A percentile compares a stretch with the other conserved stretches of the same genome.
These are phyloP conservation scores for Drosophila rubida DNA, from an alignment of 2,888 invertebrate genomes.

Conservation along the genomic window DNA sequence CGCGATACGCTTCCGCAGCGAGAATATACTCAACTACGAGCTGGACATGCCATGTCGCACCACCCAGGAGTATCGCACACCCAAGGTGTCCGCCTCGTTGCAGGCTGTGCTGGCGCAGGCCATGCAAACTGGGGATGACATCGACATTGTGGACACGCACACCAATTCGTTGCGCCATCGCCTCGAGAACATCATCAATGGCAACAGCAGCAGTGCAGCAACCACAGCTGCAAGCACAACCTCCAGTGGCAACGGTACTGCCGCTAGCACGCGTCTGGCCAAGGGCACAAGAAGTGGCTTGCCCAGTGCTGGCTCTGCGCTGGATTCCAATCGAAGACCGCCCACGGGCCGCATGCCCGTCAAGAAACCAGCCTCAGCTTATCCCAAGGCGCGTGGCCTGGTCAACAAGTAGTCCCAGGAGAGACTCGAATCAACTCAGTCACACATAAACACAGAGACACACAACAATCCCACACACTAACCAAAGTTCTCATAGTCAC, in stretches of 20 bases:
- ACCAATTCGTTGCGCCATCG: slow-evolving; percentile 84
- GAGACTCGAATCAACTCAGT: slow-evolving; percentile 7
- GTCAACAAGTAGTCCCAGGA: slow-evolving; percentile 83
- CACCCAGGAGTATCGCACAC: slow-evolving; percentile 84
- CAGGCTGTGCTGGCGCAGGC: slow-evolving; percentile 85
- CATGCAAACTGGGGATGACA: slow-evolving; percentile 85
- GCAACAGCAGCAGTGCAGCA: slow-evolving; percentile 60
- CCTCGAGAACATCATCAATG: slow-evolving; percentile 84
- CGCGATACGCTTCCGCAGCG: slow-evolving; percentile 83
- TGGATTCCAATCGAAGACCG: slow-evolving; percentile 83
- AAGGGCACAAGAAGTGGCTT: slow-evolving; percentile 77
- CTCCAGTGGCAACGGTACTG: slow-evolving; percentile 30
- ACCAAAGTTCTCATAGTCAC: slow-evolving; percentile 75
- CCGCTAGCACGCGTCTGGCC: slow-evolving; percentile 67
- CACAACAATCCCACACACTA: slow-evolving; percentile 46
- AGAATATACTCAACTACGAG: slow-evolving; percentile 84
- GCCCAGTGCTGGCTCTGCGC: slow-evolving; percentile 73
- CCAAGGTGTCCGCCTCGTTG: slow-evolving; percentile 84
- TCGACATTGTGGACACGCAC: slow-evolving; percentile 84
- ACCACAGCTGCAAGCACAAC: slow-evolving; percentile 21
- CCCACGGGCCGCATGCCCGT: slow-evolving; percentile 77
- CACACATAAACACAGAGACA: too few relatives aligned
- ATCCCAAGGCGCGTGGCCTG: slow-evolving; percentile 84
- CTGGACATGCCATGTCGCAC: slow-evolving; percentile 85
- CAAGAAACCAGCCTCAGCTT: slow-evolving; percentile 85